Evolutionary conservation across 2,888 invertebrate species (phyloP).

Genomic region (Mycalesis mineus): DNA sequence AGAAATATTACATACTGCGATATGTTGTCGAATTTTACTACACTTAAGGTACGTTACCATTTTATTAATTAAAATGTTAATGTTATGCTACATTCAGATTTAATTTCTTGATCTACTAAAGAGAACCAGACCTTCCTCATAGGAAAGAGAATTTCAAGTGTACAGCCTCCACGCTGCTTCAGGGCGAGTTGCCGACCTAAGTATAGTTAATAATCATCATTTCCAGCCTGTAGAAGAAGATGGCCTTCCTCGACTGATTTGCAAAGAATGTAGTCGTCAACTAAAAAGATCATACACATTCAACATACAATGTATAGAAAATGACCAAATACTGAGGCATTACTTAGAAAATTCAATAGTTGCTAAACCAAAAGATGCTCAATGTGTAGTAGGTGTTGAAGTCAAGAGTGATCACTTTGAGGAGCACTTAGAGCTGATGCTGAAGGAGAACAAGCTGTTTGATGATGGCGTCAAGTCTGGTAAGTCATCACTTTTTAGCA

Average conservation of each 20-base stretch:
- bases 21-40: constrained; percentile 60
- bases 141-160: too few species aligned
- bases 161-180: too few species aligned
- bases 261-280: constrained; percentile 60
- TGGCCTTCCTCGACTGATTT: constrained; percentile 58
- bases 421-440: constrained; percentile 10
- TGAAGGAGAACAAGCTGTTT: constrained; percentile 15
- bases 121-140: too few species aligned
- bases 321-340: constrained; percentile 48
- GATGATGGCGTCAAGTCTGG: constrained; percentile 23
- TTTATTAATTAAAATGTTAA: not conserved
- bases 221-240: constrained; percentile 54
- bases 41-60: constrained; percentile 49
- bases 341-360: constrained; percentile 19
- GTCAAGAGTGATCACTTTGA: constrained; percentile 34
- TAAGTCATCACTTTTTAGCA: constrained; percentile 9
- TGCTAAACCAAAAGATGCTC: not conserved
- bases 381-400: constrained; percentile 21
- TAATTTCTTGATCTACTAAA: too few species aligned
- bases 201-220: too few species aligned
- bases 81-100: too few species aligned
- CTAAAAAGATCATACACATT: constrained; percentile 59
- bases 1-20: constrained; percentile 55
- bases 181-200: too few species aligned
- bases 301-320: constrained; percentile 56